Evolutionary conservation across 2,113 vertebrate genomes (phyloP).

Genomic region (Ophthalmolycus amberensis): DNA sequence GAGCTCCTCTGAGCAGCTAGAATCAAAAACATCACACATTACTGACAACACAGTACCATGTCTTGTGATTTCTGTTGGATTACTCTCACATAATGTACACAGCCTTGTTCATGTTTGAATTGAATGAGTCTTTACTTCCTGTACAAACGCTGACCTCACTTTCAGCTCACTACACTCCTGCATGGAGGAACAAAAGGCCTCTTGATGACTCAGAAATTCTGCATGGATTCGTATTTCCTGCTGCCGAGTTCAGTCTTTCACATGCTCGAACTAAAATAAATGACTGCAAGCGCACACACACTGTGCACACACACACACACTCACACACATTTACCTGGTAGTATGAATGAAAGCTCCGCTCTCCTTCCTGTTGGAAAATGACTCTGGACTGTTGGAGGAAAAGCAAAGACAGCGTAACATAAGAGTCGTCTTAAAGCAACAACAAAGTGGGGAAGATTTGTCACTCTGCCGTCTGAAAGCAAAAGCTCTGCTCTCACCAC

Average conservation of each 20-base stretch:
- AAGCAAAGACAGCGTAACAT: background rate
- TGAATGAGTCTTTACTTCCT: background rate
- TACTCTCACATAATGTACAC: no score
- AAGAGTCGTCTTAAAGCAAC: background rate
- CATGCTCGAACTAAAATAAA: background rate
- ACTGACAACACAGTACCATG: background rate
- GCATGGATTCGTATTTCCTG: slow-evolving; percentile 17
- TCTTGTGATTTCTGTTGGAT: background rate
- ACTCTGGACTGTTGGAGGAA: slow-evolving; percentile 89
- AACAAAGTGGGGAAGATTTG: background rate
- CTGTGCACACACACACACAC: background rate
- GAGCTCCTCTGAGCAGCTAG: slow-evolving; percentile 94
- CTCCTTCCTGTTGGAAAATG: slow-evolving; percentile 95
- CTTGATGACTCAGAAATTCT: slow-evolving; percentile 18
- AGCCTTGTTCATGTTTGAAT: background rate
- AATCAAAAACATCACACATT: slow-evolving; percentile 8
- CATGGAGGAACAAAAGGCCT: slow-evolving; percentile 25
- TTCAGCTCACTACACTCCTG: slow-evolving; percentile 1
- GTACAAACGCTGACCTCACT: background rate
- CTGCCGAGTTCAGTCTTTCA: background rate
- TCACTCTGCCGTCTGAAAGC: background rate
- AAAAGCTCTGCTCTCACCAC: background rate
- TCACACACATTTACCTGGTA: slow-evolving; percentile 89
- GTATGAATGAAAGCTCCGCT: slow-evolving; percentile 96
- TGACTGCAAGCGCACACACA: background rate